A percentile compares a stretch with the other conserved stretches of the same genome.
Conservation (phyloP, 2,888 invertebrate genomes). For the Morpho achilles region DNA sequence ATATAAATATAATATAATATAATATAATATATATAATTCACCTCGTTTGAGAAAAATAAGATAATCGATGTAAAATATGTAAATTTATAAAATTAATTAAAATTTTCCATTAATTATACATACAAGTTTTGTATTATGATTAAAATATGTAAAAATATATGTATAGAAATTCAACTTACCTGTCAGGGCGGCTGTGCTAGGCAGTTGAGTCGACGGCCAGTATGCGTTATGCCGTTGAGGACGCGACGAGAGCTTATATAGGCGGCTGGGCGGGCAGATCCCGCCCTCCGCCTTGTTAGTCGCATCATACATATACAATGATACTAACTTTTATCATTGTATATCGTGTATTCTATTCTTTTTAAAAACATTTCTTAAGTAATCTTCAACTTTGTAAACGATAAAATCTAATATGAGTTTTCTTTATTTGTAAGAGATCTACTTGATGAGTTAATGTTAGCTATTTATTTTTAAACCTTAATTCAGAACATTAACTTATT, state of each 20-base stretch:
- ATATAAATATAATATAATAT: too few species aligned
- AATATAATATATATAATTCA: too few species aligned
- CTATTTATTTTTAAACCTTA: too few species aligned
- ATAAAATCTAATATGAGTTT: not conserved
- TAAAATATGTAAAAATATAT: not conserved
- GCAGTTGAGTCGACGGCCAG: conserved; percentile 45
- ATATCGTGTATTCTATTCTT: conserved; percentile 10
- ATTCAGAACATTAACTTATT: too few species aligned
- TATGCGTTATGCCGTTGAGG: conserved; percentile 50
- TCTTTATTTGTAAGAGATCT: too few species aligned
- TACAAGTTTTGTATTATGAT: not conserved
- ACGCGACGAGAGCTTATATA: conserved; percentile 53
- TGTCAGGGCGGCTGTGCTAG: conserved; percentile 32
- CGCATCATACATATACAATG: conserved; percentile 22
- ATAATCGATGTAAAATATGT: too few species aligned
- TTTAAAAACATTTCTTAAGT: conserved; percentile 2
- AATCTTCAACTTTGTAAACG: conserved; percentile 1
- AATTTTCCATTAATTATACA: too few species aligned
- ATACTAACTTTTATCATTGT: conserved; percentile 19
- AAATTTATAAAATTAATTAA: too few species aligned
- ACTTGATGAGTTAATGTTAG: too few species aligned
- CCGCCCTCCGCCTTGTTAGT: conserved; percentile 35
- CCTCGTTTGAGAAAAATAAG: too few species aligned
- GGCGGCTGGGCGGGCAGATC: conserved; percentile 39
- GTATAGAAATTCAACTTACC: not conserved